A percentile compares a stretch with the other conserved stretches of the same genome.
Evolutionary conservation across 2,797 vertebrate genomes (phyloP).

Genomic region (Setipinna tenuifilis): DNA sequence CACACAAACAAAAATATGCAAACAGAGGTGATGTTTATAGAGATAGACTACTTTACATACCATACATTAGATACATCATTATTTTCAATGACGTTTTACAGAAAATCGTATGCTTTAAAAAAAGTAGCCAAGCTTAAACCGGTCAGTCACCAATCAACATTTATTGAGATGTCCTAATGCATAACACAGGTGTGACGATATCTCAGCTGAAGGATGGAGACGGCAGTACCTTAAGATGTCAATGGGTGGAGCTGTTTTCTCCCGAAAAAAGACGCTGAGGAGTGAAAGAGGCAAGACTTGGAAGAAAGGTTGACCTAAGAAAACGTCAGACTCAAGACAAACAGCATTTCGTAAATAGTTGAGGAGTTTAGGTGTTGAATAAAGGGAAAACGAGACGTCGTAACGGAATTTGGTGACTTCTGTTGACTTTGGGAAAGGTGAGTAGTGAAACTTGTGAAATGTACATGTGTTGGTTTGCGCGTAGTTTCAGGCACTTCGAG

Average conservation of each 20-base stretch:
- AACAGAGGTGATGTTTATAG: neutral
- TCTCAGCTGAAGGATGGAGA: neutral
- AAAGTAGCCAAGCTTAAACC: neutral
- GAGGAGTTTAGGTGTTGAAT: constrained; percentile 10
- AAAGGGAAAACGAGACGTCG: constrained; percentile 2
- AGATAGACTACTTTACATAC: too few relatives aligned
- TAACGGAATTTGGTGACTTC: constrained; percentile 22
- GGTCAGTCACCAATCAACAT: neutral
- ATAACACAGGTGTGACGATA: neutral
- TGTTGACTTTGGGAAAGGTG: constrained; percentile 20
- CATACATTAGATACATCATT: too few relatives aligned
- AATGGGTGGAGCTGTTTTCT: constrained; percentile 70
- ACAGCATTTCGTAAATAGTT: constrained; percentile 21
- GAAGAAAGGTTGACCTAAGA: constrained; percentile 48
- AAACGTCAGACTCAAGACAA: constrained; percentile 26
- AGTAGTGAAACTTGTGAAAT: constrained; percentile 3
- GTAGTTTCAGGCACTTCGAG: neutral
- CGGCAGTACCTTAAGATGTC: constrained; percentile 69
- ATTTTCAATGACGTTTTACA: too few relatives aligned
- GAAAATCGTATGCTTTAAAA: too few relatives aligned
- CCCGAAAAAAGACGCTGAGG: neutral
- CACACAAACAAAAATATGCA: neutral
- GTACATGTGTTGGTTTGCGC: neutral
- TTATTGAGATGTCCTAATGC: neutral
- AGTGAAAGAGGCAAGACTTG: constrained; percentile 45